These are phyloP conservation scores for Muscina levida DNA, from an alignment of 2,888 invertebrate species.

Conservation along the genomic window DNA sequence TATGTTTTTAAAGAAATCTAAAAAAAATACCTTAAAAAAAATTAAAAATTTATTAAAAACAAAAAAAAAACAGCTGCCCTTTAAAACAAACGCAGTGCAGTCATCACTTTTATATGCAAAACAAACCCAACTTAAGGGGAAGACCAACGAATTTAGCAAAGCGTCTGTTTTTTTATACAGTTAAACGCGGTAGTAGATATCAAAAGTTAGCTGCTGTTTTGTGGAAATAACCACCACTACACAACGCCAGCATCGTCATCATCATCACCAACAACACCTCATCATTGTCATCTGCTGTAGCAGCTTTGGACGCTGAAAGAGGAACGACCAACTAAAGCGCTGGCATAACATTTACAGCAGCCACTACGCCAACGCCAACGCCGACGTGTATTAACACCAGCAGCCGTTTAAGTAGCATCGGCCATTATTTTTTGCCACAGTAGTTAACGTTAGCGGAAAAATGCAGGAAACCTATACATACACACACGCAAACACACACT, in stretches of 20 bases:
- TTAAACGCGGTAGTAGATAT: conserved; percentile 3
- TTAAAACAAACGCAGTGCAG: neutral
- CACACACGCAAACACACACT: too few species aligned
- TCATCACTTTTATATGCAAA: neutral
- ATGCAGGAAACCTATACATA: conserved; percentile 56
- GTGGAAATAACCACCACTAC: conserved; percentile 15
- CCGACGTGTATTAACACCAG: conserved; percentile 60
- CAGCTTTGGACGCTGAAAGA: conserved; percentile 64
- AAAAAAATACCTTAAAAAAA: conserved; percentile 1
- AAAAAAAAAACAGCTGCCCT: conserved; percentile 32
- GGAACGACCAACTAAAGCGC: conserved; percentile 53
- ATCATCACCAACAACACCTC: conserved; percentile 62
- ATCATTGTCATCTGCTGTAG: conserved; percentile 54
- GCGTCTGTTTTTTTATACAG: neutral
- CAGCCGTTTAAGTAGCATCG: conserved; percentile 64
- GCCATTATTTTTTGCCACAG: conserved; percentile 58
- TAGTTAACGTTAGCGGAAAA: conserved; percentile 26
- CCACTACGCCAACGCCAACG: conserved; percentile 35
- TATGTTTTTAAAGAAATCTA: neutral
- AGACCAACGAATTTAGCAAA: conserved; percentile 19
- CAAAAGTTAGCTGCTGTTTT: conserved; percentile 5
- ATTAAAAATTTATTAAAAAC: conserved; percentile 17
- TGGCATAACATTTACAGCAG: neutral
- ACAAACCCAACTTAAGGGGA: neutral
- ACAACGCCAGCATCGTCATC: conserved; percentile 43